Base-by-base conservation (phyloP, 2,113 vertebrate genomes). In the Rhynchopsitta pachyrhyncha region DNA sequence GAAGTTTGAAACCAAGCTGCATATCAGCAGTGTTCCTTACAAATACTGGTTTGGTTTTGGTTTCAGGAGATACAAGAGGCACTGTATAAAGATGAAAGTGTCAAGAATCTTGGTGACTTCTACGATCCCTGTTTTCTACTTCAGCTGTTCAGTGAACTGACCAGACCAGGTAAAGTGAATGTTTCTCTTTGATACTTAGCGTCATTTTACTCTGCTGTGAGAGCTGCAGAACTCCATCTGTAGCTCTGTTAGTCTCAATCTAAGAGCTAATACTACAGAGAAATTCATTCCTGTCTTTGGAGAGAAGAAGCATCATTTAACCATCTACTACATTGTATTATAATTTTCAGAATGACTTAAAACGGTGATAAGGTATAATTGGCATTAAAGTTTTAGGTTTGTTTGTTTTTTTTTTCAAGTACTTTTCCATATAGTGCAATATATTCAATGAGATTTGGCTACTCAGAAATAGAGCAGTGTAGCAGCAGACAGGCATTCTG, bases 41-140 rank as follows among this genome's bases (percentile, higher is more conserved):
- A 81, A 93, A 5, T 50, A 50, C 29, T 88, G 76, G 2, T 90
- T 76, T 95, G 68, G 55, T 20, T 81, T 97, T 49, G 82, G 1
- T 97, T 96, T 81, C 90, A 99, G 99, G 98, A 96, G 3, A 47
- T 82, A 4, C 88, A 97, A 52, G 98, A 98, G 8, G 73, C 89
- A 2, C 57, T 99, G 2, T 98, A 98, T 73, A 95, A 83, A 88
- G 97, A 98, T 60, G 79, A 95, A 35, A 95, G 62, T 9, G 85
- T 88, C 11, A 82, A 96, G 76, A 98, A 98, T 62, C 95, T 98
- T 7, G 81, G 91, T 44, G 95, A 93, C 86, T 95, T 99, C 47
- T 99, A 99, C 0, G 99, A 99, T 94, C 99, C 99, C 14, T 98
- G 98, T 97, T 99, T 99, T 91, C 98, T 99, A 3, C 94, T 99